Evolutionary conservation across 2,113 vertebrate species (phyloP).

Genomic region (Gnathonemus echidnorhynchus): DNA sequence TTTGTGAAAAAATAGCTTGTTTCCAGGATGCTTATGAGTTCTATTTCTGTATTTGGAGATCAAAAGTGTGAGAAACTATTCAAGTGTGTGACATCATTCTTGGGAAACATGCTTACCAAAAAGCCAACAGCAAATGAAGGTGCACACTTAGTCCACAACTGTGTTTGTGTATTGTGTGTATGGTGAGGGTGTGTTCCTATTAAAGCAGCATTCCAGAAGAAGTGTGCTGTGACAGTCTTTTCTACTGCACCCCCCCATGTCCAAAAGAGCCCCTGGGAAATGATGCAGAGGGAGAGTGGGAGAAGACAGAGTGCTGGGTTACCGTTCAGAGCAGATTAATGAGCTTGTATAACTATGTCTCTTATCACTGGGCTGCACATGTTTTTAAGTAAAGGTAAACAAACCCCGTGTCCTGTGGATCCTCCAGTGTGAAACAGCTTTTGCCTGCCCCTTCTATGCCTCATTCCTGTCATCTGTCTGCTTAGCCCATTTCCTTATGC

Average conservation of each 20-base stretch:
- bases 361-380: slow-evolving; percentile 42
- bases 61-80: neutral
- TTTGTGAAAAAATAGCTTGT: neutral
- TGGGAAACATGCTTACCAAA: neutral
- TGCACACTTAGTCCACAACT: neutral
- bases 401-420: slow-evolving; percentile 17
- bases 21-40: neutral
- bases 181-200: neutral
- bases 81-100: neutral
- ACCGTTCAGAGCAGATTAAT: slow-evolving; percentile 42
- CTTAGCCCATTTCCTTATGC: slow-evolving; percentile 13
- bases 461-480: slow-evolving; percentile 14
- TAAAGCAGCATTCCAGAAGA: neutral
- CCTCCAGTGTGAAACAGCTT: slow-evolving; percentile 17
- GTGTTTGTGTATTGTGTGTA: neutral
- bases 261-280: slow-evolving; percentile 7
- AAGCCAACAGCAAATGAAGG: neutral
- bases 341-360: slow-evolving; percentile 37
- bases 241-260: neutral
- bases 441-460: slow-evolving; percentile 11
- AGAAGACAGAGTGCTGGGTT: slow-evolving; percentile 30
- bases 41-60: neutral
- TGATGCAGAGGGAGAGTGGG: neutral
- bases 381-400: slow-evolving; percentile 34
- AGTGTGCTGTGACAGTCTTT: neutral